phyloP scores from a whole-genome alignment of 2,113 vertebrate genomes.

The Callochromis pleurospilus region DNA sequence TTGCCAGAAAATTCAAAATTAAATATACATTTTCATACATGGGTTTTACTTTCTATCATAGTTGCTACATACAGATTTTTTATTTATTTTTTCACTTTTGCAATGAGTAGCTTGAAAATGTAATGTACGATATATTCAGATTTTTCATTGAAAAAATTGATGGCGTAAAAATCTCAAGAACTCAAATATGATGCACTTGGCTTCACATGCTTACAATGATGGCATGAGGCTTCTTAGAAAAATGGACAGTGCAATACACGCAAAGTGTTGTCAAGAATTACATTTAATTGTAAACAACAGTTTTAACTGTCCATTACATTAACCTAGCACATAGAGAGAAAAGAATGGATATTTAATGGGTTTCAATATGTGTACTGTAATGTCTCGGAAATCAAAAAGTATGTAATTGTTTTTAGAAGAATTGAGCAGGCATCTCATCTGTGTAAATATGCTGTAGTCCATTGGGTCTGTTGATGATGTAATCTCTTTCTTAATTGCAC shows the following conservation, averaged over 20 bases:
- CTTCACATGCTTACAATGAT: not conserved
- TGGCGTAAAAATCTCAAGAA: not conserved
- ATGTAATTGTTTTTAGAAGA: slow-evolving; percentile 56
- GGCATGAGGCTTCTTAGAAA: not conserved
- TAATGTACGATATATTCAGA: not conserved
- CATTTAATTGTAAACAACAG: slow-evolving; percentile 18
- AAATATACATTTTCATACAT: not conserved
- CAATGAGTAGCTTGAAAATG: not conserved
- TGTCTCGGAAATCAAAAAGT: slow-evolving; percentile 34
- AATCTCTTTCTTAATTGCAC: slow-evolving; percentile 67
- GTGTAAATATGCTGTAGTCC: slow-evolving; percentile 62
- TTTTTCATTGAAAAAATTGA: not conserved
- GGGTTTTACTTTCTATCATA: not conserved
- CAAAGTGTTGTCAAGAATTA: slow-evolving; percentile 1
- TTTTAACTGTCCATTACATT: slow-evolving; percentile 41
- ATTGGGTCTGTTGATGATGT: slow-evolving; percentile 64
- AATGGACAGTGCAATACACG: not conserved
- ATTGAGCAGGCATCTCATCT: slow-evolving; percentile 17
- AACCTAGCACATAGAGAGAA: slow-evolving; percentile 18
- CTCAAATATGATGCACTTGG: not conserved
- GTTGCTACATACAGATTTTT: not conserved
- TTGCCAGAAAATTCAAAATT: not conserved
- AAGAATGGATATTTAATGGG: slow-evolving; percentile 51
- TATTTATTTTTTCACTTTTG: not conserved
- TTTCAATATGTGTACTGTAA: slow-evolving; percentile 1